Conservation (phyloP, 1,140 invertebrate species). For the Scaptomyza hsui region DNA sequence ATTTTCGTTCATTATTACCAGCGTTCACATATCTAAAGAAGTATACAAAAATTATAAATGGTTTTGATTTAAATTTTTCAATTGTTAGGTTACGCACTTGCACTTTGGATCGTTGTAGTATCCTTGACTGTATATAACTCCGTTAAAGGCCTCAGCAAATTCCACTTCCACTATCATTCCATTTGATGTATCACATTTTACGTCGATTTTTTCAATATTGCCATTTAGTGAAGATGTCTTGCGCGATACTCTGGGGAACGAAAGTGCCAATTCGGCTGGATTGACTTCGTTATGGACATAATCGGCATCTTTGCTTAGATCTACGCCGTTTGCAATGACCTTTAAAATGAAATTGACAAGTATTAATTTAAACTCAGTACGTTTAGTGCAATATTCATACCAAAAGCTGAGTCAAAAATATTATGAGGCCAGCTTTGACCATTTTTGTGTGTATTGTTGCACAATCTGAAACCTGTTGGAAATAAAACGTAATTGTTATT, state of each 20-base stretch:
- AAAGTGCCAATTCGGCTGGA: constrained; percentile 43
- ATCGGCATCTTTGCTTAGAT: constrained; percentile 42
- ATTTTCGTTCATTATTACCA: constrained; percentile 85
- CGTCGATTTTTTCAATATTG: constrained; percentile 86
- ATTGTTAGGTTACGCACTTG: constrained; percentile 83
- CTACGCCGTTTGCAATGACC: constrained; percentile 56
- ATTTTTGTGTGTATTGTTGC: constrained; percentile 43
- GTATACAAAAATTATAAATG: background rate
- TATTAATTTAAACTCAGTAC: constrained; percentile 21
- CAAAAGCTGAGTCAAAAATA: constrained; percentile 69
- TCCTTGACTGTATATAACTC: constrained; percentile 90
- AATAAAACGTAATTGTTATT: constrained; percentile 31
- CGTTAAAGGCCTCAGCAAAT: constrained; percentile 88
- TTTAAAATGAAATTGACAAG: constrained; percentile 32
- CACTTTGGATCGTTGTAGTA: constrained; percentile 88
- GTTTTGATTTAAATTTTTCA: background rate
- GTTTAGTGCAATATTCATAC: constrained; percentile 32
- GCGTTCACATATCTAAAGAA: constrained; percentile 86
- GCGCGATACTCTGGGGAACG: constrained; percentile 47
- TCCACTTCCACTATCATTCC: constrained; percentile 88
- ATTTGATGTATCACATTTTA: constrained; percentile 86
- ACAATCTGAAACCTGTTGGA: constrained; percentile 52
- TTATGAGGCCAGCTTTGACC: constrained; percentile 70
- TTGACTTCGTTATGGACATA: constrained; percentile 52
- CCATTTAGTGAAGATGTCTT: constrained; percentile 55